A percentile compares a stretch with the other conserved stretches of the same genome.
Evolutionary conservation across 1,140 invertebrate genomes (phyloP).

Genomic region (Phenacoccus solenopsis): DNA sequence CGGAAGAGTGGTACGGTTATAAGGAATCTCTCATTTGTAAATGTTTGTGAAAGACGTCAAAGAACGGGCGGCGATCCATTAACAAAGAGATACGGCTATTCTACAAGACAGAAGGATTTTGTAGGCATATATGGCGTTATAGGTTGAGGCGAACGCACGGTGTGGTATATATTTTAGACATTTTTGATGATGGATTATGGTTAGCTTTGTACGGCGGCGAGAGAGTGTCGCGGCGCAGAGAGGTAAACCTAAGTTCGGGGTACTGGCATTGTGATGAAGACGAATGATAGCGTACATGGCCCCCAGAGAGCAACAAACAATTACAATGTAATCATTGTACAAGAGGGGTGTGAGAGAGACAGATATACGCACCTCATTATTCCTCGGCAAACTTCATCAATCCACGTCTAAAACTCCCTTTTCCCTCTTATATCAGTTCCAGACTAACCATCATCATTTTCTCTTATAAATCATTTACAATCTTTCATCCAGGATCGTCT

Average conservation of each 20-base stretch:
- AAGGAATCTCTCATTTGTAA: slow-evolving; percentile 18
- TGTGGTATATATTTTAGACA: slow-evolving; percentile 16
- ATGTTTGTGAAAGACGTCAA: slow-evolving; percentile 17
- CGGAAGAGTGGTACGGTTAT: background rate
- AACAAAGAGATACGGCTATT: slow-evolving; percentile 16
- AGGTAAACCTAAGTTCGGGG: background rate
- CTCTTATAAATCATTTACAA: slow-evolving; percentile 18
- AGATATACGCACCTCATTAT: slow-evolving; percentile 17
- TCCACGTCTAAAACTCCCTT: slow-evolving; percentile 12
- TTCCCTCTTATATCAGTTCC: slow-evolving; percentile 12
- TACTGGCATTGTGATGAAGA: slow-evolving; percentile 16
- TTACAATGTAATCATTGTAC: slow-evolving; percentile 18
- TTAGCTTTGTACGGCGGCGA: background rate
- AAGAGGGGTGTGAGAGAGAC: slow-evolving; percentile 14
- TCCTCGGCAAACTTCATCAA: slow-evolving; percentile 15
- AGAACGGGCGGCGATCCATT: slow-evolving; percentile 15
- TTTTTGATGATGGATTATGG: slow-evolving; percentile 15
- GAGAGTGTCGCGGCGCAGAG: background rate
- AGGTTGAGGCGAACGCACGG: background rate
- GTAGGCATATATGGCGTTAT: slow-evolving; percentile 17
- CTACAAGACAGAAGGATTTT: slow-evolving; percentile 16
- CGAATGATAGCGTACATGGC: slow-evolving; percentile 15
- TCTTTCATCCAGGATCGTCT: slow-evolving; percentile 17
- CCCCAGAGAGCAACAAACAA: slow-evolving; percentile 17
- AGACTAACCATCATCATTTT: slow-evolving; percentile 16